Conservation (phyloP, 1,140 invertebrate genomes). For the Ceratina japonica region DNA sequence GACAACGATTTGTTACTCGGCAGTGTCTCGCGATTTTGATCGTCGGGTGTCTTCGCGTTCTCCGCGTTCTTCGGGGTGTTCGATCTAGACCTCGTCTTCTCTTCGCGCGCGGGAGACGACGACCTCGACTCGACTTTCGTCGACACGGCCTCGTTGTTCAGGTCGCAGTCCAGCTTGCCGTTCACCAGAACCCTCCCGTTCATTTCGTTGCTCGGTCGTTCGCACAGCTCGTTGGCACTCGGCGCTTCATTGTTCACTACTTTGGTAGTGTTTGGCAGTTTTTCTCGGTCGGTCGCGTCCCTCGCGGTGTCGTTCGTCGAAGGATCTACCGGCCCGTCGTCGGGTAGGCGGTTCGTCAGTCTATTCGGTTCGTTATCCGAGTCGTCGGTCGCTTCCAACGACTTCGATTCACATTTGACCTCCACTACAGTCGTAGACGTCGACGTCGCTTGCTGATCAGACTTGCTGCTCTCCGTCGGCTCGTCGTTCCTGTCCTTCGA, state of each 20-base stretch:
- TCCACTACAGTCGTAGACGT: not conserved
- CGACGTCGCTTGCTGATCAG: not conserved
- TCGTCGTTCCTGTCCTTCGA: not conserved
- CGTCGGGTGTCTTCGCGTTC: not conserved
- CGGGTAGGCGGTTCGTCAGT: constrained; percentile 17
- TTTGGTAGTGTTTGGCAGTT: not conserved
- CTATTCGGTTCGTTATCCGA: constrained; percentile 7
- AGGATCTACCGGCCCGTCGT: not conserved
- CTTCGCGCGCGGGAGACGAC: not conserved
- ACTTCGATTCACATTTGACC: not conserved
- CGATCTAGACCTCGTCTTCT: constrained; percentile 9
- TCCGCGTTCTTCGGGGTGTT: not conserved
- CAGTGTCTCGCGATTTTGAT: constrained; percentile 19
- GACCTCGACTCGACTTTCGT: not conserved
- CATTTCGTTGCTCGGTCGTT: constrained; percentile 22
- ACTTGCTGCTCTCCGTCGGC: not conserved
- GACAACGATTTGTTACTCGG: constrained; percentile 33
- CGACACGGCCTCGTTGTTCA: not conserved
- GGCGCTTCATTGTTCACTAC: not conserved
- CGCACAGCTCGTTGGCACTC: not conserved
- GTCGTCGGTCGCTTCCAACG: not conserved
- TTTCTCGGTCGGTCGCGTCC: not conserved
- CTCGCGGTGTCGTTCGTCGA: not conserved
- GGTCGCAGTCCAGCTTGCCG: not conserved
- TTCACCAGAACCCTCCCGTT: constrained; percentile 36